Conservation (phyloP, 2,797 vertebrate genomes). For the Tapirus indicus region DNA sequence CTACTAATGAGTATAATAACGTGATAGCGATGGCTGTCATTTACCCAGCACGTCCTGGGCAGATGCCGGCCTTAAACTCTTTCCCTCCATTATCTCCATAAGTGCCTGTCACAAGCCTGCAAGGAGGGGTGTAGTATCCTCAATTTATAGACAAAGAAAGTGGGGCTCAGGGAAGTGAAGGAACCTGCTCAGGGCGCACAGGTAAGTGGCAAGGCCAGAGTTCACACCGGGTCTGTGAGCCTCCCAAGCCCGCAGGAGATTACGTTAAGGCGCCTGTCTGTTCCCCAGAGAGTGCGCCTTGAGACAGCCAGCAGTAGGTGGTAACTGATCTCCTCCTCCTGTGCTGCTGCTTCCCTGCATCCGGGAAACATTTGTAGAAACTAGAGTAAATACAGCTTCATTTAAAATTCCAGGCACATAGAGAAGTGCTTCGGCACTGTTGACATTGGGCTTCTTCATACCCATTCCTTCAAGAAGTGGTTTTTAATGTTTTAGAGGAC, state of each 20-base stretch:
- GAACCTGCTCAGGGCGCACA: not conserved
- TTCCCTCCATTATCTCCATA: not conserved
- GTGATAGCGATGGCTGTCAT: not conserved
- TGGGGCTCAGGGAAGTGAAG: not conserved
- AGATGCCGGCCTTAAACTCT: not conserved
- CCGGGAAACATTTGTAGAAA: not conserved
- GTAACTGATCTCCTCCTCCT: not conserved
- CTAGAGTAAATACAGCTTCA: not conserved
- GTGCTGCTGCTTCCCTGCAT: not conserved
- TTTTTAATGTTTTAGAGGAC: slow-evolving; percentile 60
- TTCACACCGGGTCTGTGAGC: not conserved
- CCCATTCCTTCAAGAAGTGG: not conserved
- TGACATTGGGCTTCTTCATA: not conserved
- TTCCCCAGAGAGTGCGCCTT: not conserved
- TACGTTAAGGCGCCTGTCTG: not conserved
- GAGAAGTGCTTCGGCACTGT: not conserved
- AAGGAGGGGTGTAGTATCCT: not conserved
- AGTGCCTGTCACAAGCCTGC: not conserved
- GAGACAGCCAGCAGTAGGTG: not conserved
- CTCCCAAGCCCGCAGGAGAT: not conserved
- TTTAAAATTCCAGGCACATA: slow-evolving; percentile 4
- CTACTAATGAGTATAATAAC: not conserved
- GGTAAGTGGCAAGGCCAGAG: not conserved
- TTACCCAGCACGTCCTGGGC: not conserved
- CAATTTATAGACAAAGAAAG: not conserved